These are phyloP conservation scores for Tetragonula carbonaria DNA, from an alignment of 2,888 invertebrate species.

Conservation along the genomic window DNA sequence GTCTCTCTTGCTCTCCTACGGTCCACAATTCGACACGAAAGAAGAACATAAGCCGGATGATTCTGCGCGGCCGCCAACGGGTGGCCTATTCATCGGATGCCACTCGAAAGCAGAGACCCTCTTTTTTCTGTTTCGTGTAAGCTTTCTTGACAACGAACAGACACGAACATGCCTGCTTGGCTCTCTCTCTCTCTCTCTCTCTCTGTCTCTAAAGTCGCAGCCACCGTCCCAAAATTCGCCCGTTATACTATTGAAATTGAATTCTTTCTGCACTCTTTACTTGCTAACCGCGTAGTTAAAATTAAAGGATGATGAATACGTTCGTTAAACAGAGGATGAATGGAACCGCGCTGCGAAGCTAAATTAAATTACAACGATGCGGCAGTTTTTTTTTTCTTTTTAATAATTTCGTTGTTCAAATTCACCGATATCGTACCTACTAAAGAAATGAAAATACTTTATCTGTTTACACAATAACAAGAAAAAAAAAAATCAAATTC, in stretches of 20 bases:
- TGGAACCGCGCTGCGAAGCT: too few relatives aligned
- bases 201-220: neutral
- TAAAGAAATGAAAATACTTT: too few relatives aligned
- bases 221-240: conserved; percentile 1
- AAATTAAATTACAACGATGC: too few relatives aligned
- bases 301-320: too few relatives aligned
- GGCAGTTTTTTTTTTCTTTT: too few relatives aligned
- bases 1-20: conserved; percentile 39
- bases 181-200: neutral
- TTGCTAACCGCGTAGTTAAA: too few relatives aligned
- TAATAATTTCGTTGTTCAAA: too few relatives aligned
- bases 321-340: too few relatives aligned
- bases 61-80: conserved; percentile 48
- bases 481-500: too few relatives aligned
- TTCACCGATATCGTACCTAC: too few relatives aligned
- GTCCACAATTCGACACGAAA: conserved; percentile 65
- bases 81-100: conserved; percentile 56
- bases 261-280: neutral
- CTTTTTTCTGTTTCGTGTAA: conserved; percentile 46
- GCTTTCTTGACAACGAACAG: conserved; percentile 63
- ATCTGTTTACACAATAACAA: too few relatives aligned
- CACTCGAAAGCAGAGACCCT: conserved; percentile 52
- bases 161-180: conserved; percentile 44
- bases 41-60: conserved; percentile 66
- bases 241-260: neutral